Conservation (phyloP, 1,140 invertebrate genomes). For the Calliopsis andreniformis region DNA sequence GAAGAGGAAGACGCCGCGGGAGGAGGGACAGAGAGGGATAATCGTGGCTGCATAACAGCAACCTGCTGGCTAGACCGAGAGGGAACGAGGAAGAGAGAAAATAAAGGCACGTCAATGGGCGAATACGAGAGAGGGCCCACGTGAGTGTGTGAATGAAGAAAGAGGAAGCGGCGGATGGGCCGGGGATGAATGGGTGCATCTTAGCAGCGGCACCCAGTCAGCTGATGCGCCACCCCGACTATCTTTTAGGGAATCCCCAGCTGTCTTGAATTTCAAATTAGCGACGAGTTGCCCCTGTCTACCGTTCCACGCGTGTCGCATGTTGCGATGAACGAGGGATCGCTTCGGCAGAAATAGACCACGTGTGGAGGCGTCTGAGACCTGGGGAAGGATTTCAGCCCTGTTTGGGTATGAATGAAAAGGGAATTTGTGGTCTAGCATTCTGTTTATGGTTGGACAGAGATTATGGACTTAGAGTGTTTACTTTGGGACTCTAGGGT, state of each 20-base stretch:
- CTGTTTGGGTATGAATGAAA: too few relatives aligned
- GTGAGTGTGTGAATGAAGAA: conserved; percentile 67
- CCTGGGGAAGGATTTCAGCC: too few relatives aligned
- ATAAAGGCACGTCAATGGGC: conserved; percentile 69
- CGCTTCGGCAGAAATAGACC: too few relatives aligned
- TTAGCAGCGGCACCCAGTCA: conserved; percentile 66
- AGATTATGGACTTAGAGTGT: too few relatives aligned
- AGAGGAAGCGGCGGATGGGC: conserved; percentile 50
- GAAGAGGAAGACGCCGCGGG: conserved; percentile 23
- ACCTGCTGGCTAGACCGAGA: conserved; percentile 36
- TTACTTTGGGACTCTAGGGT: too few relatives aligned
- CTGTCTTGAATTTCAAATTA: conserved; percentile 72
- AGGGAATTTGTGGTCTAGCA: too few relatives aligned
- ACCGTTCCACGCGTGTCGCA: background rate
- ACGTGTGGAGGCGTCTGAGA: too few relatives aligned
- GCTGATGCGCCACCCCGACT: conserved; percentile 57
- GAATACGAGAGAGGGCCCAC: conserved; percentile 60
- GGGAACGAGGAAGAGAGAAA: conserved; percentile 44
- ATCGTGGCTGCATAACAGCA: conserved; percentile 33
- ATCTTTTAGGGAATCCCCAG: conserved; percentile 40
- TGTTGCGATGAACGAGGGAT: too few relatives aligned
- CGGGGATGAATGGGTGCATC: conserved; percentile 67
- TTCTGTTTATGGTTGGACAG: too few relatives aligned
- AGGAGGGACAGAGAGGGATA: background rate
- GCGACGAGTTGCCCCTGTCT: conserved; percentile 20